A percentile compares a stretch with the other conserved stretches of the same genome.
Conservation (phyloP, 2,888 invertebrate genomes). For the Nipponacmea schrenckii region DNA sequence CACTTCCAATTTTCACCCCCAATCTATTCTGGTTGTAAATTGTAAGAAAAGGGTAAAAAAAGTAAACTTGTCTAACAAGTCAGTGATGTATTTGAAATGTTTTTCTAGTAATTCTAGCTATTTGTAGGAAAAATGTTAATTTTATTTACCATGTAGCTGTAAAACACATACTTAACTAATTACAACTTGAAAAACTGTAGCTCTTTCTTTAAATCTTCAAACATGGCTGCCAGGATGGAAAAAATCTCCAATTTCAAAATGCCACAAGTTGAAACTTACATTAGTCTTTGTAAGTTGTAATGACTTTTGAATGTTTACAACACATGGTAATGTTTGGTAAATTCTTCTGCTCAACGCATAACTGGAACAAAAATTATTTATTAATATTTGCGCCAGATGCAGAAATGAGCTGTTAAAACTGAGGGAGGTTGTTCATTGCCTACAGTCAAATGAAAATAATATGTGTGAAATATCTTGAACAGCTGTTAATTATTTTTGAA, state of each 20-base stretch:
- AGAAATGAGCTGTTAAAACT: neutral
- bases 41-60: too few species aligned
- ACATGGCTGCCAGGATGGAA: neutral
- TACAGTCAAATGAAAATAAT: neutral
- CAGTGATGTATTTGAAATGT: neutral
- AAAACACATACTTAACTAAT: constrained; percentile 4
- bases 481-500: constrained; percentile 7
- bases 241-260: constrained; percentile 7
- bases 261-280: constrained; percentile 5
- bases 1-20: neutral
- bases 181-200: neutral
- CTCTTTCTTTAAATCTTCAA: constrained; percentile 8
- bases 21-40: constrained; percentile 6
- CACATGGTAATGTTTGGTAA: constrained; percentile 7
- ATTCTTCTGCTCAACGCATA: constrained; percentile 4
- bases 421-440: constrained; percentile 4
- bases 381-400: constrained; percentile 3
- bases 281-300: constrained; percentile 5
- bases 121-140: constrained; percentile 6
- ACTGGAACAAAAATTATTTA: constrained; percentile 8
- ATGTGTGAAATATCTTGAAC: neutral
- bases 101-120: neutral
- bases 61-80: neutral
- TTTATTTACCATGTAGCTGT: constrained; percentile 8
- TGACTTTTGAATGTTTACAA: constrained; percentile 4